phyloP scores from a whole-genome alignment of 2,113 vertebrate species.

The Perca schrenkii region DNA sequence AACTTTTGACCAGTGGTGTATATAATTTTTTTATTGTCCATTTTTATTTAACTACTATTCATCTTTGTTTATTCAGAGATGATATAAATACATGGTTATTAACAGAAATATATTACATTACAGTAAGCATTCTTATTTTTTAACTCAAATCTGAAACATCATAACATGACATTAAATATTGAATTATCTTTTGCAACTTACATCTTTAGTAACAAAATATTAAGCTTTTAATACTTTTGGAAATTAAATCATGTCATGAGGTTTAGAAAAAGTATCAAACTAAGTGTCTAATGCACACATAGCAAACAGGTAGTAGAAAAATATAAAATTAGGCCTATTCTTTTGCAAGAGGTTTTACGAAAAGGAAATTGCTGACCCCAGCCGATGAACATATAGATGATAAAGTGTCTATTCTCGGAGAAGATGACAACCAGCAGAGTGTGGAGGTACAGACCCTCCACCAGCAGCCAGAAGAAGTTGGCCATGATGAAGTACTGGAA shows the following conservation, averaged over 20 bases:
- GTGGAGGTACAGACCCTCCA: constrained; percentile 93
- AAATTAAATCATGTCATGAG: too few species aligned
- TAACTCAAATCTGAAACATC: background rate
- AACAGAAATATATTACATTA: background rate
- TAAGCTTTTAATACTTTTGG: too few species aligned
- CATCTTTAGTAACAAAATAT: background rate
- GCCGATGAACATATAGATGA: constrained; percentile 90
- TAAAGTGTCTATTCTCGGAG: constrained; percentile 86
- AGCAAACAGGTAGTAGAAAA: too few species aligned
- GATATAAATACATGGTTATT: background rate
- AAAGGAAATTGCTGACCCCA: constrained; percentile 85
- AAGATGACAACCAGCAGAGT: constrained; percentile 90
- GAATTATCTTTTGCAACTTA: background rate
- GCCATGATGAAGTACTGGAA: constrained; percentile 94
- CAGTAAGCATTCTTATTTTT: background rate
- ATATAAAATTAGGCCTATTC: too few species aligned
- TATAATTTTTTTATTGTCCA: background rate
- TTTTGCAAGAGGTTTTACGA: too few species aligned
- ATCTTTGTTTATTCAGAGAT: background rate
- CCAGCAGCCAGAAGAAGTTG: constrained; percentile 96
- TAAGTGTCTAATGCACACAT: too few species aligned
- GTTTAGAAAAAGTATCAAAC: too few species aligned
- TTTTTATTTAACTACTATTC: background rate
- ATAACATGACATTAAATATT: background rate
- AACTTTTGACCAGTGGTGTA: too few species aligned